These are phyloP conservation scores for Aleadryas rufinucha DNA, from an alignment of 2,113 vertebrate species.

Conservation along the genomic window DNA sequence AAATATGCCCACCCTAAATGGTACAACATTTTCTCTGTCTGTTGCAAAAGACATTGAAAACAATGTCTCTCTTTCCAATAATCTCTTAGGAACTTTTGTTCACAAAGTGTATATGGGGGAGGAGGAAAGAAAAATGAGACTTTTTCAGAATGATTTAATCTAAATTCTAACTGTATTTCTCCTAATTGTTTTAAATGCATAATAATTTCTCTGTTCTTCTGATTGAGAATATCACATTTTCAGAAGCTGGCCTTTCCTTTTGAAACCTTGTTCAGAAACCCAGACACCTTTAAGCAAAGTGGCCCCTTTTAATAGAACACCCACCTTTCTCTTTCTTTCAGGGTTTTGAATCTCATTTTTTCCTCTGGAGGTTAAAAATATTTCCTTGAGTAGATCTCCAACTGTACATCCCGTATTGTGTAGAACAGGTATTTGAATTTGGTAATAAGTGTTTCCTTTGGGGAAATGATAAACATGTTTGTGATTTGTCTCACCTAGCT, in stretches of 20 bases:
- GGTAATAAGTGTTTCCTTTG: background rate
- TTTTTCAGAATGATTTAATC: background rate
- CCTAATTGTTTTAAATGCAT: background rate
- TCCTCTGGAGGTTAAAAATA: background rate
- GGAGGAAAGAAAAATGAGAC: background rate
- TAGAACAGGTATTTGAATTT: background rate
- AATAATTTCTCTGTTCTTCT: background rate
- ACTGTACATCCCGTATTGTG: background rate
- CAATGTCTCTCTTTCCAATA: background rate
- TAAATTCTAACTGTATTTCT: background rate
- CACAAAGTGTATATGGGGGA: background rate
- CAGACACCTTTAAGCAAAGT: background rate
- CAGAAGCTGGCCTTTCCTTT: background rate
- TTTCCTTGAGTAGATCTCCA: background rate
- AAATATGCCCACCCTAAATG: background rate
- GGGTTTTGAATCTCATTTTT: background rate
- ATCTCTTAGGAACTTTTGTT: background rate
- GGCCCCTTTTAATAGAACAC: background rate
- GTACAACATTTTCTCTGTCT: background rate
- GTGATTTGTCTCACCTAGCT: background rate
- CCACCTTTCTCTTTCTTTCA: rapidly evolving
- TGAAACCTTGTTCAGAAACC: background rate
- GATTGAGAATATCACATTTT: background rate
- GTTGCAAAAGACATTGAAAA: background rate
- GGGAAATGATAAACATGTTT: background rate